These are phyloP conservation scores for Chaetodon trifasciatus DNA, from an alignment of 2,797 vertebrate genomes.

Conservation along the genomic window DNA sequence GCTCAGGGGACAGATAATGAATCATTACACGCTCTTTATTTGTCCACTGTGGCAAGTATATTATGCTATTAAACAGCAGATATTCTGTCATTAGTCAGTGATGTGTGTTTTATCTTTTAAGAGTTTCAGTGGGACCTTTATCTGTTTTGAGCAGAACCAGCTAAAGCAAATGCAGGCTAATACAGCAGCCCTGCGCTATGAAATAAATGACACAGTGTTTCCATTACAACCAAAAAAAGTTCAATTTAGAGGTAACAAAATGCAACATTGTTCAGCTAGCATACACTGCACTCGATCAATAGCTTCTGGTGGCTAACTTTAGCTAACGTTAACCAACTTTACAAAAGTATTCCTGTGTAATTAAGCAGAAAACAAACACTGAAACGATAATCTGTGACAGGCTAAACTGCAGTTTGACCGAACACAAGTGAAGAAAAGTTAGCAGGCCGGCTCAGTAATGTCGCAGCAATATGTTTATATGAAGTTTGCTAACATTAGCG, in stretches of 20 bases:
- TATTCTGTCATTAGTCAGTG: neutral
- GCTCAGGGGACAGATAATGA: neutral
- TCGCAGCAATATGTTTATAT: neutral
- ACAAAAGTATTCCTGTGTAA: neutral
- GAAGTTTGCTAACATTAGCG: neutral
- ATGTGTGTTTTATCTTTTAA: neutral
- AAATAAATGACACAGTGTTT: neutral
- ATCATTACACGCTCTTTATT: neutral
- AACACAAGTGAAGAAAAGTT: neutral
- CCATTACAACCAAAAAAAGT: neutral
- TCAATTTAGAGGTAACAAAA: neutral
- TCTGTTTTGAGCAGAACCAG: neutral
- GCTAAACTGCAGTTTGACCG: too few species aligned
- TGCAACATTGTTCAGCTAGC: neutral
- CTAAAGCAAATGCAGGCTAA: neutral
- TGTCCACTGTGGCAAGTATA: neutral
- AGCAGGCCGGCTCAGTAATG: neutral
- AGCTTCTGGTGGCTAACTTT: neutral
- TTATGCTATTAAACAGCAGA: neutral
- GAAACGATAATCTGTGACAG: neutral
- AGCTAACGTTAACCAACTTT: neutral
- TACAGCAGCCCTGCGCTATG: too few species aligned
- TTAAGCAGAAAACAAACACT: neutral
- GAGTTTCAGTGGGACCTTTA: neutral
- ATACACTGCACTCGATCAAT: neutral